phyloP scores from a whole-genome alignment of 2,113 vertebrate genomes.

The Catharus fuscescens region DNA sequence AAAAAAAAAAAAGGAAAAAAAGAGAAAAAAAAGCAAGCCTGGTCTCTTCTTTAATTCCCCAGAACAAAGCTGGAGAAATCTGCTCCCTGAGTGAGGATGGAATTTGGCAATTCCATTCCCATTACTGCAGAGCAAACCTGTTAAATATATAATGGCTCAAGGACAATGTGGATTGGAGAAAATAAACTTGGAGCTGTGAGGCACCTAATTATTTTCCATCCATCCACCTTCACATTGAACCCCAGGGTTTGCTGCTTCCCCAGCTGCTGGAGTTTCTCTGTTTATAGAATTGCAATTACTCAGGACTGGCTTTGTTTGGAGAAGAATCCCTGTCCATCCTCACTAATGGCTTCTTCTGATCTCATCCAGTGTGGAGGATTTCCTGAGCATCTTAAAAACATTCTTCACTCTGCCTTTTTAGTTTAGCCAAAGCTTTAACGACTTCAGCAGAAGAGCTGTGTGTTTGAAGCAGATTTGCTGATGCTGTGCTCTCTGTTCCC shows the following conservation, averaged over 20 bases:
- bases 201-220: conserved; percentile 9
- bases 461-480: neutral
- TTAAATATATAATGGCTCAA: neutral
- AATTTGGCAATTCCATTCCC: neutral
- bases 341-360: conserved; percentile 32
- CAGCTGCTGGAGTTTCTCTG: neutral
- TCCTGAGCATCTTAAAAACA: conserved; percentile 27
- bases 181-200: neutral
- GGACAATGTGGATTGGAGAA: neutral
- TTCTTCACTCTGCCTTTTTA: conserved; percentile 41
- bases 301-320: neutral
- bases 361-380: neutral
- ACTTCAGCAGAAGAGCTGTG: neutral
- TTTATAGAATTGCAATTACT: conserved; percentile 39
- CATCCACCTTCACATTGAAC: neutral
- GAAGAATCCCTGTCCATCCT: neutral
- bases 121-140: neutral
- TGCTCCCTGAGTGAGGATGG: accelerated
- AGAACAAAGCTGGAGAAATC: neutral
- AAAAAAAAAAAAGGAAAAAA: neutral
- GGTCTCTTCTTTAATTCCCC: neutral
- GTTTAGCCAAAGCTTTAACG: conserved; percentile 14
- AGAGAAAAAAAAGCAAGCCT: neutral
- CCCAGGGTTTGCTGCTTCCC: neutral
- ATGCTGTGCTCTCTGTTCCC: neutral